These are phyloP conservation scores for Glaucidium brasilianum DNA, from an alignment of 2,113 vertebrate species.

Conservation along the genomic window DNA sequence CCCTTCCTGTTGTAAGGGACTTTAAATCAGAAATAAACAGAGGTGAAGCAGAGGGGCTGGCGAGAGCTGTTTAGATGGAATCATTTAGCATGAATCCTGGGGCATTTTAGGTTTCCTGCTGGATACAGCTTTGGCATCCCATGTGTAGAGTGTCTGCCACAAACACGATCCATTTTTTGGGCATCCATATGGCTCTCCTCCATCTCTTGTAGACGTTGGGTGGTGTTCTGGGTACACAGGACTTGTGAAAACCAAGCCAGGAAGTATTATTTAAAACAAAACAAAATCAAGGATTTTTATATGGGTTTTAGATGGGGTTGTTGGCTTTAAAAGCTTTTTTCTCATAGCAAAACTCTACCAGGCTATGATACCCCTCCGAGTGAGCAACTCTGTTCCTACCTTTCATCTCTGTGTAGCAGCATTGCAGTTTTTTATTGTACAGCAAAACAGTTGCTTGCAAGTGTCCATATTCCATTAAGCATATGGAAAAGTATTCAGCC, in stretches of 20 bases:
- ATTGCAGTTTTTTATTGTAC: background rate
- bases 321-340: background rate
- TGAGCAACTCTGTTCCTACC: background rate
- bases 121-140: background rate
- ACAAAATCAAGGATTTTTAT: background rate
- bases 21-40: slow-evolving; percentile 57
- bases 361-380: background rate
- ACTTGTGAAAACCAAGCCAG: background rate
- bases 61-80: background rate
- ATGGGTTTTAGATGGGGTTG: background rate
- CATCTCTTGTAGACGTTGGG: background rate
- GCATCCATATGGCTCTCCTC: background rate
- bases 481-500: slow-evolving; percentile 39
- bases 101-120: background rate
- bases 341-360: background rate
- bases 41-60: background rate
- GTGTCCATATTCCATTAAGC: slow-evolving; percentile 38
- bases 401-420: background rate
- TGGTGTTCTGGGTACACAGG: background rate
- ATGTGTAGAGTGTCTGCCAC: background rate
- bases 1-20: slow-evolving; percentile 41
- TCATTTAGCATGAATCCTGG: background rate
- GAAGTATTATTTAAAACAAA: background rate
- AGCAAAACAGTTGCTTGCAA: slow-evolving; percentile 40
- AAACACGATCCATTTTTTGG: background rate